Evolutionary conservation across 2,797 vertebrate genomes (phyloP).

Genomic region (Lithobates pipiens): DNA sequence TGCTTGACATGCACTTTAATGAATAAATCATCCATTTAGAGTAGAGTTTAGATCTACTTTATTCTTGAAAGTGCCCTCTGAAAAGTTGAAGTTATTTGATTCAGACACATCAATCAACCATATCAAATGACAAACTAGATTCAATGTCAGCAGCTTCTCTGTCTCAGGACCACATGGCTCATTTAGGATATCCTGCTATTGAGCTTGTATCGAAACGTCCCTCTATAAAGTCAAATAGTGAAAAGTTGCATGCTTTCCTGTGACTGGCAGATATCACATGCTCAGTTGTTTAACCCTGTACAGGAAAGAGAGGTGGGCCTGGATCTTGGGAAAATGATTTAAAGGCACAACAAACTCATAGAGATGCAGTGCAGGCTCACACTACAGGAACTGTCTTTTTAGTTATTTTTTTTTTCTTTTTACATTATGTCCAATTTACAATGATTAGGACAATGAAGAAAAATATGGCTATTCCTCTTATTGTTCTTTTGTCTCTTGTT

Average conservation of each 20-base stretch:
- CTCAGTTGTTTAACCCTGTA: conserved; percentile 58
- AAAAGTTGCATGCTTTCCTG: conserved; percentile 64
- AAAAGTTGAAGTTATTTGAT: neutral
- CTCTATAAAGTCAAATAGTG: conserved; percentile 8
- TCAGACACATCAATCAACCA: neutral
- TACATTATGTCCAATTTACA: neutral
- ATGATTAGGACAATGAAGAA: conserved; percentile 21
- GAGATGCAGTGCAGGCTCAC: neutral
- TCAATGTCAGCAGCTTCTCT: conserved; percentile 43
- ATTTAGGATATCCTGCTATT: conserved; percentile 60
- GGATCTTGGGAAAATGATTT: conserved; percentile 22
- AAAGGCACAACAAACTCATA: neutral
- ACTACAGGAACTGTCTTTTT: neutral
- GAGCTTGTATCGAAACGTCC: neutral
- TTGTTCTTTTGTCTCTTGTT: neutral
- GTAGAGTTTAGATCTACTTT: too few species aligned
- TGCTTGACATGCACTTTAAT: too few species aligned
- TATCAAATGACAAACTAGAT: neutral
- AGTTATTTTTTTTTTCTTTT: neutral
- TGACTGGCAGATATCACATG: conserved; percentile 49
- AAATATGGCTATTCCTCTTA: neutral
- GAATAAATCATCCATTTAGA: too few species aligned
- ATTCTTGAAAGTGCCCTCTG: too few species aligned
- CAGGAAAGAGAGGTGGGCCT: conserved; percentile 63
- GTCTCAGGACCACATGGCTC: neutral